Evolutionary conservation across 2,888 invertebrate species (phyloP).

Genomic region (Barypeithes pellucidus): DNA sequence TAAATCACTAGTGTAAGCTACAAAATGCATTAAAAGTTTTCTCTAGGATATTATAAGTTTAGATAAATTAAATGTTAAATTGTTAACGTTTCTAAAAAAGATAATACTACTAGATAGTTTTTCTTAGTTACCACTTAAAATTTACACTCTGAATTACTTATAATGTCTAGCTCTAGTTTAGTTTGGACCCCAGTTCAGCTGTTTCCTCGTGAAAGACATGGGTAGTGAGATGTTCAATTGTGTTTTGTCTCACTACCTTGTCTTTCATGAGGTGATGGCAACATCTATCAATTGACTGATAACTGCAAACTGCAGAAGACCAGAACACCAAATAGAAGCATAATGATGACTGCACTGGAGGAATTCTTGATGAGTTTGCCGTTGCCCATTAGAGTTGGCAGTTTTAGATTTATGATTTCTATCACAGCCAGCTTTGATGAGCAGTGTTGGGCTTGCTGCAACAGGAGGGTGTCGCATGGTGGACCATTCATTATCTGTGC

Average conservation of each 20-base stretch:
- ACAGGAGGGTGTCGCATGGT: neutral
- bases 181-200: neutral
- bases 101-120: too few relatives aligned
- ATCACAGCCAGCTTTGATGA: constrained; percentile 98
- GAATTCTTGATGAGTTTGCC: constrained; percentile 60
- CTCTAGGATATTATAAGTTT: too few relatives aligned
- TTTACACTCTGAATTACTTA: too few relatives aligned
- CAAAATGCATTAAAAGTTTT: too few relatives aligned
- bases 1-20: too few relatives aligned
- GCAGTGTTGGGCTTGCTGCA: constrained; percentile 76
- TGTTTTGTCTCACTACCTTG: constrained; percentile 95
- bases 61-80: neutral
- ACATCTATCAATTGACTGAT: constrained; percentile 16
- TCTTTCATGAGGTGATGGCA: constrained; percentile 89
- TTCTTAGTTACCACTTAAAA: too few relatives aligned
- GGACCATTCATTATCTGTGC: constrained; percentile 64
- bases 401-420: constrained; percentile 83
- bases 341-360: neutral
- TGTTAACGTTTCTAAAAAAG: too few relatives aligned
- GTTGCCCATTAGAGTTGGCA: constrained; percentile 73
- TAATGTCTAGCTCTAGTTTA: neutral
- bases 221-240: constrained; percentile 94
- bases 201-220: constrained; percentile 93
- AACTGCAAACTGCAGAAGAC: constrained; percentile 9
- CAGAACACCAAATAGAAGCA: neutral